These are phyloP conservation scores for Monodelphis domestica DNA, from an alignment of 2,797 vertebrate genomes.

Conservation along the genomic window DNA sequence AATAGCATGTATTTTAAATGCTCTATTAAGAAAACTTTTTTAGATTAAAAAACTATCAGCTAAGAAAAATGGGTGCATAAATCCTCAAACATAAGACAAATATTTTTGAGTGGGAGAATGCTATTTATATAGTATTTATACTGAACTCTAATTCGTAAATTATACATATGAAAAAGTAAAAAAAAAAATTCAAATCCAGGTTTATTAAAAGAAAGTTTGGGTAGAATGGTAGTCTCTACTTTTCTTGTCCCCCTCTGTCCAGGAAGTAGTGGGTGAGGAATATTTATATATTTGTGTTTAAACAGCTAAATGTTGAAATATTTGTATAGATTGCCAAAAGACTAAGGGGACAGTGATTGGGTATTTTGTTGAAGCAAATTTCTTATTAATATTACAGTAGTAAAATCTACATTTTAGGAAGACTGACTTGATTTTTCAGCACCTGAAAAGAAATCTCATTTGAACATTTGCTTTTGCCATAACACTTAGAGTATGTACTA, in stretches of 20 bases:
- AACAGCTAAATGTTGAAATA: conserved; percentile 43
- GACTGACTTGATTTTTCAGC: conserved; percentile 21
- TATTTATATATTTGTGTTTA: conserved; percentile 43
- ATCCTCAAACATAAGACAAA: conserved; percentile 40
- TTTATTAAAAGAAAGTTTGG: conserved; percentile 49
- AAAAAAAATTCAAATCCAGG: conserved; percentile 29
- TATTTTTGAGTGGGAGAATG: conserved; percentile 7
- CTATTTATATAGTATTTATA: conserved; percentile 42
- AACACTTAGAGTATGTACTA: not conserved
- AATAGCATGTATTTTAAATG: conserved; percentile 8
- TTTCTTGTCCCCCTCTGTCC: conserved; percentile 50
- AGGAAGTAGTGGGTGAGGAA: not conserved
- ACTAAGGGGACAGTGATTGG: conserved; percentile 8
- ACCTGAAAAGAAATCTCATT: conserved; percentile 22
- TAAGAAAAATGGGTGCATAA: conserved; percentile 7
- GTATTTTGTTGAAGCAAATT: conserved; percentile 56
- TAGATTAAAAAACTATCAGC: not conserved
- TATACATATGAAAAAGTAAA: conserved; percentile 47
- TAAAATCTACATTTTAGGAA: conserved; percentile 53
- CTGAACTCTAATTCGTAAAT: conserved; percentile 23
- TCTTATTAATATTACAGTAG: conserved; percentile 35
- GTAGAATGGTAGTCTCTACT: not conserved
- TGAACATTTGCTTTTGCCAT: not conserved
- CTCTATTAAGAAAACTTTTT: conserved; percentile 54
- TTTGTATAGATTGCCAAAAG: conserved; percentile 36